These are phyloP conservation scores for Todiramphus saurophagus DNA, from an alignment of 2,113 vertebrate species.

Conservation along the genomic window DNA sequence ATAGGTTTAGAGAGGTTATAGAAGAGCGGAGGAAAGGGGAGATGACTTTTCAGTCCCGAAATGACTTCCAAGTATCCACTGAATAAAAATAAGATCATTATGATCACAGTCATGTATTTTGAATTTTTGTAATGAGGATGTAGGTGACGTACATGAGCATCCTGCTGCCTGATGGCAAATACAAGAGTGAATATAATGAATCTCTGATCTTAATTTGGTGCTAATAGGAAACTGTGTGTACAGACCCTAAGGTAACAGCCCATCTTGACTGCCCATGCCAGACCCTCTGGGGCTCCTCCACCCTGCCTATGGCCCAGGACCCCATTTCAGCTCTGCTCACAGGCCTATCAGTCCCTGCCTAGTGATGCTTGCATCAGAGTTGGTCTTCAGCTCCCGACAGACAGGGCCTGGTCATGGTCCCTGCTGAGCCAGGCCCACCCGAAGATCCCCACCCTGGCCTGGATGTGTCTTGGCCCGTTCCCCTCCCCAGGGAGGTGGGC, in stretches of 20 bases:
- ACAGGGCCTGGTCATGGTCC: accelerated
- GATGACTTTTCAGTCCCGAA: background rate
- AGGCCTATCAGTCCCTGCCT: background rate
- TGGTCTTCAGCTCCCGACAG: background rate
- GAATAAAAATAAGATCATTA: background rate
- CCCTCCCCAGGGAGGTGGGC: background rate
- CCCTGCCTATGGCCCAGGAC: too few relatives aligned
- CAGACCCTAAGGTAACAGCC: background rate
- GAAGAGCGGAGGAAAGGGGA: background rate
- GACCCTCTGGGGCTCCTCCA: accelerated
- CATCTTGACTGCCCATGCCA: background rate
- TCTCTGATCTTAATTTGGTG: background rate
- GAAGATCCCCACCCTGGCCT: accelerated
- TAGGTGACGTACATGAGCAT: background rate
- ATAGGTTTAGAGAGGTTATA: background rate
- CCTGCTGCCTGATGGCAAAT: background rate
- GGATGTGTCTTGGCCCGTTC: background rate
- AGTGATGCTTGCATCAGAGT: background rate
- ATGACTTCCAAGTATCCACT: background rate
- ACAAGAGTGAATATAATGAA: background rate
- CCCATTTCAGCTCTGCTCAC: background rate
- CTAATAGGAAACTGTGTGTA: background rate
- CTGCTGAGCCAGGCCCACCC: background rate
- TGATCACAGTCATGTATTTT: background rate
- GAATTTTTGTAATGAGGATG: background rate